Percentiles rank a stretch among this genome's conserved stretches.
Conservation (phyloP, 2,888 invertebrate genomes). For the Drosophila testacea region DNA sequence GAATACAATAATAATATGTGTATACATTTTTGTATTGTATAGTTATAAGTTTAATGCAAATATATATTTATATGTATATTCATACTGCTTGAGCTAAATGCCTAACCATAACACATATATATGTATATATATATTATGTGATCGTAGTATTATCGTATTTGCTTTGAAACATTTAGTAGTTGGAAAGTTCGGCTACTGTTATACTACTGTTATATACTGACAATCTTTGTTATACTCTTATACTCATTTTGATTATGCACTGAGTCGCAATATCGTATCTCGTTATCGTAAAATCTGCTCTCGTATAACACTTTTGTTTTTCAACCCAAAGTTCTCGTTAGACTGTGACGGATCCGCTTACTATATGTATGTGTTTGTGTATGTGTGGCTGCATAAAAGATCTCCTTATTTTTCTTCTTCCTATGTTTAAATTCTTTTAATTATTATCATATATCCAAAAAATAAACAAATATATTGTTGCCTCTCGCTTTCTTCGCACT, state of each 20-base stretch:
- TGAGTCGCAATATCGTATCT: conserved; percentile 10
- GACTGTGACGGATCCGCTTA: conserved; percentile 74
- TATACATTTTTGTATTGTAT: conserved; percentile 9
- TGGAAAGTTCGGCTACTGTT: conserved; percentile 26
- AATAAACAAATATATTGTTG: conserved; percentile 27
- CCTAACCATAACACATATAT: conserved; percentile 62
- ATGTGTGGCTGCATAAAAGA: conserved; percentile 26
- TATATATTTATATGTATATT: conserved; percentile 51
- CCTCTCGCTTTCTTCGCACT: conserved; percentile 29
- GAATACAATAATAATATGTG: conserved; percentile 51
- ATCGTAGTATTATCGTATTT: conserved; percentile 36
- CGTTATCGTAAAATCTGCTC: conserved; percentile 31
- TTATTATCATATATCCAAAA: conserved; percentile 28
- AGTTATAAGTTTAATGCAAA: conserved; percentile 14
- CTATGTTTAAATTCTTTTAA: conserved; percentile 14
- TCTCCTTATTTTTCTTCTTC: conserved; percentile 9
- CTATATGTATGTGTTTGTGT: conserved; percentile 35
- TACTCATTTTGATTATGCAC: conserved; percentile 28
- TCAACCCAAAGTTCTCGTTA: conserved; percentile 24
- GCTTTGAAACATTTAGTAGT: conserved; percentile 51
- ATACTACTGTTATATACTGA: conserved; percentile 16
- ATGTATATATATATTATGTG: conserved; percentile 14
- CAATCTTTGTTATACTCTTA: conserved; percentile 11
- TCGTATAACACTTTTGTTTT: conserved; percentile 20
- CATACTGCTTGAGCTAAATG: conserved; percentile 76